Evolutionary conservation across 1,140 invertebrate genomes (phyloP).

Genomic region (Idris sp.): DNA sequence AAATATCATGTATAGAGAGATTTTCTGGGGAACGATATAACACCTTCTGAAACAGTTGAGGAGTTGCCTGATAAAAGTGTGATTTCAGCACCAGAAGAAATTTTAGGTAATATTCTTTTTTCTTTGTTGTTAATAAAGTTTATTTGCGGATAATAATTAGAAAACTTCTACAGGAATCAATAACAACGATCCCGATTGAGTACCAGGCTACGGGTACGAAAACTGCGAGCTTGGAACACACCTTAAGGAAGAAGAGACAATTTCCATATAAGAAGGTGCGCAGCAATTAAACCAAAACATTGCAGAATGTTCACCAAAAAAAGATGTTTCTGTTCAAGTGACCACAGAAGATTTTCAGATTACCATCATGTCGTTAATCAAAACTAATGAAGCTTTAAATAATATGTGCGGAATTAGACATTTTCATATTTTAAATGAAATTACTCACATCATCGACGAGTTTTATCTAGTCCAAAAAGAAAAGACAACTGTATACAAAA

Average conservation of each 20-base stretch:
- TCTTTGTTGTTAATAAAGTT: too few relatives aligned
- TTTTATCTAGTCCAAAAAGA: slow-evolving; percentile 17
- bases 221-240: background rate
- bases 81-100: too few relatives aligned
- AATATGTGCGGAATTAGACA: slow-evolving; percentile 16
- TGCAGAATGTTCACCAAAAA: background rate
- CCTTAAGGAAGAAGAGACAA: background rate
- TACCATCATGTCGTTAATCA: slow-evolving; percentile 8
- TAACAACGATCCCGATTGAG: background rate
- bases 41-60: too few relatives aligned
- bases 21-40: too few relatives aligned
- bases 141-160: background rate
- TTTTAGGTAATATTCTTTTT: too few relatives aligned
- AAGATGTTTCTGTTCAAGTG: slow-evolving; percentile 10
- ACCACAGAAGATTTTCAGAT: background rate
- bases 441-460: slow-evolving; percentile 1
- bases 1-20: too few relatives aligned
- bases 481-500: slow-evolving; percentile 4
- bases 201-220: background rate
- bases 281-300: slow-evolving; percentile 8
- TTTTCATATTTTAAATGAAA: slow-evolving; percentile 12
- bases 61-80: too few relatives aligned
- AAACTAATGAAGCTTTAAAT: slow-evolving; percentile 6
- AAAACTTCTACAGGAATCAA: background rate
- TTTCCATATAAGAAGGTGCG: background rate